Percentiles rank a stretch among this genome's conserved stretches.
phyloP scores from a whole-genome alignment of 2,888 invertebrate genomes.

The Acanthosoma haemorrhoidale region DNA sequence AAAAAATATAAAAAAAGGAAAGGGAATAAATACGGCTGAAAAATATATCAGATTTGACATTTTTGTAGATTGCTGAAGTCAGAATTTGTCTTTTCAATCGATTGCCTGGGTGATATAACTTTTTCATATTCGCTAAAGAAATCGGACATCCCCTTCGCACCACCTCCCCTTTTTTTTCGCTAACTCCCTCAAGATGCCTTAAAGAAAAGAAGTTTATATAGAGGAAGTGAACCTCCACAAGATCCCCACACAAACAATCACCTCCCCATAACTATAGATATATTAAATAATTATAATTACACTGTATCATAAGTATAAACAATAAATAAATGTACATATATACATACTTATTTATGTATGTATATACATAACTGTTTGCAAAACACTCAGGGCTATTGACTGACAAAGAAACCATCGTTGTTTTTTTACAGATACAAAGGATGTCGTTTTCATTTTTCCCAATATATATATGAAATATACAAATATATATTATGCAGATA shows the following conservation, averaged over 20 bases:
- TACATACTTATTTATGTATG: not conserved
- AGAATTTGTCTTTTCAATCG: constrained; percentile 7
- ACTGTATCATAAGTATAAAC: constrained; percentile 13
- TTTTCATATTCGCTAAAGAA: too few species aligned
- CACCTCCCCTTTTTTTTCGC: not conserved
- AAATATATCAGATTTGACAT: constrained; percentile 6
- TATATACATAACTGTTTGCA: constrained; percentile 16
- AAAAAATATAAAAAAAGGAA: not conserved
- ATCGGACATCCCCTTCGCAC: constrained; percentile 16
- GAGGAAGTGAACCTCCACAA: constrained; percentile 22
- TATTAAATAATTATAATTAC: constrained; percentile 19
- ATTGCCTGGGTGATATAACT: constrained; percentile 5
- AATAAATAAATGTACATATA: constrained; percentile 9
- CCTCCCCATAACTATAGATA: constrained; percentile 20
- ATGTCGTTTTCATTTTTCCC: constrained; percentile 20
- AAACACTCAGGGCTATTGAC: constrained; percentile 27
- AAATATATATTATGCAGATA: constrained; percentile 19
- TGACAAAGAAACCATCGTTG: constrained; percentile 19
- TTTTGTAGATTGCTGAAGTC: constrained; percentile 2
- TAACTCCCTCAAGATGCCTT: not conserved
- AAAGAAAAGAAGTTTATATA: not conserved
- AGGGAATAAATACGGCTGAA: constrained; percentile 1
- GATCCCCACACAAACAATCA: not conserved
- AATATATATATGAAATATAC: constrained; percentile 1
- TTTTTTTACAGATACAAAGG: constrained; percentile 9